Evolutionary conservation across 2,888 invertebrate species (phyloP).

Genomic region (Blastobasis lacticolella): DNA sequence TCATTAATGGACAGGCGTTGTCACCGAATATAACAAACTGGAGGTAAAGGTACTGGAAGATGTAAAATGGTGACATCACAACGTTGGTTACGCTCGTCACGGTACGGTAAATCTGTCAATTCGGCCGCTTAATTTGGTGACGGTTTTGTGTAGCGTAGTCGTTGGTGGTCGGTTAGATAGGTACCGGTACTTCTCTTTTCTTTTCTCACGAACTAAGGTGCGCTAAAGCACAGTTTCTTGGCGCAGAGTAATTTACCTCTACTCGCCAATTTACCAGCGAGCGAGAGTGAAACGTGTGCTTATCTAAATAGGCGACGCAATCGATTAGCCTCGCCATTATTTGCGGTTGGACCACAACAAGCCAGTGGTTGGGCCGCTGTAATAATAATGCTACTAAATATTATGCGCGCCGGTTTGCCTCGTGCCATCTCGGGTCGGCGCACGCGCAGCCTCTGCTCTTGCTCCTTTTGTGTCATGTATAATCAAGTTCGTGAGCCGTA

Average conservation of each 20-base stretch:
- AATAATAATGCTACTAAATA: not conserved
- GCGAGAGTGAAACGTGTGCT: too few species aligned
- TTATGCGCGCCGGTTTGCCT: constrained; percentile 41
- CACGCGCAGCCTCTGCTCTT: constrained; percentile 69
- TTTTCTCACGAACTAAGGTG: too few species aligned
- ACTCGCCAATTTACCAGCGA: too few species aligned
- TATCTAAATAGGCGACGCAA: not conserved
- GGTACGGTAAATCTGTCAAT: constrained; percentile 26
- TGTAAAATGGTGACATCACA: constrained; percentile 25
- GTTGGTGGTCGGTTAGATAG: constrained; percentile 26
- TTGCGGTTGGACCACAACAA: not conserved
- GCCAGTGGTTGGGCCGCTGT: not conserved
- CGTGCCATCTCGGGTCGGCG: constrained; percentile 67
- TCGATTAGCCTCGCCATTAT: not conserved
- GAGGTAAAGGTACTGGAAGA: constrained; percentile 19
- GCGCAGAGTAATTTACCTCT: too few species aligned
- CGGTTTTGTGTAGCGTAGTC: constrained; percentile 13
- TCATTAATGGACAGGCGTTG: constrained; percentile 25
- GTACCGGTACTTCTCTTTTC: too few species aligned
- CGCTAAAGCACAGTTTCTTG: too few species aligned
- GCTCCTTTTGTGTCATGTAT: constrained; percentile 65
- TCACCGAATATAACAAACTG: constrained; percentile 19
- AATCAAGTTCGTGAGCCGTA: constrained; percentile 43
- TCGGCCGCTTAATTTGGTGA: constrained; percentile 16
- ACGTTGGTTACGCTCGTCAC: constrained; percentile 33